Conservation (phyloP, 1,140 invertebrate species). For the Solen grandis region DNA sequence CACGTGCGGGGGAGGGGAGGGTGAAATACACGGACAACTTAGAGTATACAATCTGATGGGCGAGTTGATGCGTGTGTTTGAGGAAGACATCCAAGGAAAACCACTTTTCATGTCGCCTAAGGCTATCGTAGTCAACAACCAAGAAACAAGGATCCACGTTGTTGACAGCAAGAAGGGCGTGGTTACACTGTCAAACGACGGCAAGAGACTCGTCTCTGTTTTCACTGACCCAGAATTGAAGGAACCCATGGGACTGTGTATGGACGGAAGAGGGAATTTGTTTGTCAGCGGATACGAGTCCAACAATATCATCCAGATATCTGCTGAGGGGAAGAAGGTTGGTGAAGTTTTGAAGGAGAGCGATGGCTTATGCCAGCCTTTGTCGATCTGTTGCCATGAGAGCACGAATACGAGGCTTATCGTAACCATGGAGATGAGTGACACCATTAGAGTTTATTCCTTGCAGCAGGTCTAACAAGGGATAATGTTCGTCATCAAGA, state of each 20-base stretch:
- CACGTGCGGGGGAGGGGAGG: conserved; percentile 30
- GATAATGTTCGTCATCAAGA: no score
- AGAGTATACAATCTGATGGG: conserved; percentile 36
- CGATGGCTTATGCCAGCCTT: conserved; percentile 9
- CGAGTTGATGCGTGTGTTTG: conserved; percentile 22
- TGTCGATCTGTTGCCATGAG: conserved; percentile 41
- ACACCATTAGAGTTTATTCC: conserved; percentile 31
- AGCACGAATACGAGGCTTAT: conserved; percentile 30
- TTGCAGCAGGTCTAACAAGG: conserved; percentile 1
- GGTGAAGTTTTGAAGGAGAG: conserved; percentile 20
- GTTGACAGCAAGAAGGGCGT: conserved; percentile 27
- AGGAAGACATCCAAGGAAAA: conserved; percentile 36
- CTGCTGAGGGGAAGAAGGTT: conserved; percentile 38
- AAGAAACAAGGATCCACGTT: conserved; percentile 26
- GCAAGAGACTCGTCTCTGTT: conserved; percentile 1
- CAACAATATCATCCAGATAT: conserved; percentile 31
- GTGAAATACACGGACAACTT: conserved; percentile 41
- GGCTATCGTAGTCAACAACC: conserved; percentile 22
- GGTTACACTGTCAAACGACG: conserved; percentile 24
- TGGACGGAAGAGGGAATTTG: conserved; percentile 40
- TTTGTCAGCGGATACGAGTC: conserved; percentile 35
- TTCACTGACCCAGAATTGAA: conserved; percentile 16
- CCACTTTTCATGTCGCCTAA: conserved; percentile 14
- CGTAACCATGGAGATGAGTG: conserved; percentile 26
- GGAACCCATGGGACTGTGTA: conserved; percentile 24